Evolutionary conservation across 2,888 invertebrate species (phyloP).

Genomic region (Nemurella pictetii): DNA sequence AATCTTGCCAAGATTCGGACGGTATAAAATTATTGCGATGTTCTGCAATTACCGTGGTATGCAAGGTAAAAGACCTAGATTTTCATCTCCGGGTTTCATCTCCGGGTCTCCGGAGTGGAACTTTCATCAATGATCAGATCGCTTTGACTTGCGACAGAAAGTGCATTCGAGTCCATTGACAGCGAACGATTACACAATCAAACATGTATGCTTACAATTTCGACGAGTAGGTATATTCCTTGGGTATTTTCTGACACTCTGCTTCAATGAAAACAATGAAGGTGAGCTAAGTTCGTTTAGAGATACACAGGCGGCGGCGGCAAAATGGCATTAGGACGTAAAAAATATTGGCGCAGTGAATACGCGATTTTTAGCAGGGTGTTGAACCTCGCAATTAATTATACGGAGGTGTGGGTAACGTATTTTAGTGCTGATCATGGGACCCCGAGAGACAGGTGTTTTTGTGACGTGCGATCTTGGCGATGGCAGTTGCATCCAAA

Average conservation of each 20-base stretch:
- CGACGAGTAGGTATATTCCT: too few relatives aligned
- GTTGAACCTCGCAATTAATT: not conserved
- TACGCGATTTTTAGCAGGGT: not conserved
- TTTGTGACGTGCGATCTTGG: not conserved
- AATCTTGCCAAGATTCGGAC: not conserved
- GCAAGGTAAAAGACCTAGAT: not conserved
- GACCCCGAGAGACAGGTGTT: not conserved
- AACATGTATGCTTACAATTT: not conserved
- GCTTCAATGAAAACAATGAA: not conserved
- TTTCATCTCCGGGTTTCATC: not conserved
- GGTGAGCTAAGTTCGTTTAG: not conserved
- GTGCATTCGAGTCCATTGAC: not conserved
- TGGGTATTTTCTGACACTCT: not conserved
- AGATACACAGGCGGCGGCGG: not conserved
- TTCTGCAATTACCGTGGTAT: not conserved
- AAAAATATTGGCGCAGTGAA: not conserved
- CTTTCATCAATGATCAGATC: not conserved
- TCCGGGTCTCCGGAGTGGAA: not conserved
- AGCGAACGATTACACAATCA: not conserved
- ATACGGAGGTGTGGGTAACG: not conserved
- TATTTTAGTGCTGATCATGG: not conserved
- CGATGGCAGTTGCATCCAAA: too few relatives aligned
- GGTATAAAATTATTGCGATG: not conserved
- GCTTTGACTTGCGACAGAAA: not conserved
- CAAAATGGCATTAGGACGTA: not conserved